phyloP scores from a whole-genome alignment of 64 coral and sea anemone species.

The Dendronephthya gigantea region DNA sequence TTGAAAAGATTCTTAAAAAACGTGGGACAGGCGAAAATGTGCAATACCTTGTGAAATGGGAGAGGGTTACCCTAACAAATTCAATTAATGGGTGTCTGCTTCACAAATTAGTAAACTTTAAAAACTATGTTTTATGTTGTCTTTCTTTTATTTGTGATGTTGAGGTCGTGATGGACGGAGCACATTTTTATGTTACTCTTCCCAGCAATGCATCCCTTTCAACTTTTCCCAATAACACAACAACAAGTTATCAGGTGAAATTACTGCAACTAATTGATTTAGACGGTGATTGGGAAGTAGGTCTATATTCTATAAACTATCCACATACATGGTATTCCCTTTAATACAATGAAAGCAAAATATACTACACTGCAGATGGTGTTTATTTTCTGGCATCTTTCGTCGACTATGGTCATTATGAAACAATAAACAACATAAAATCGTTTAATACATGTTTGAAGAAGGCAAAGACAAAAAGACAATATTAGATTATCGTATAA shows the following conservation, averaged over 20 bases:
- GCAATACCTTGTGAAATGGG: no score
- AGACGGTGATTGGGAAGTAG: neutral
- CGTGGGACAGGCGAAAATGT: no score
- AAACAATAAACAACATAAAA: constrained; percentile 26
- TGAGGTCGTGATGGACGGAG: no score
- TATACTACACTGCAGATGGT: neutral
- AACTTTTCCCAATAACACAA: neutral
- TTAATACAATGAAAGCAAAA: neutral
- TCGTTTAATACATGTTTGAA: constrained; percentile 21
- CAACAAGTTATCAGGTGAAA: neutral
- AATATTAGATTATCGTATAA: constrained; percentile 24
- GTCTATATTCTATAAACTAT: neutral
- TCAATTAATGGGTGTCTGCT: no score
- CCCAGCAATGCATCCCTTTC: no score
- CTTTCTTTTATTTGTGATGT: no score
- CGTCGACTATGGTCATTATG: constrained; percentile 28
- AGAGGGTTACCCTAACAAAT: no score
- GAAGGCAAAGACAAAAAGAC: constrained; percentile 7
- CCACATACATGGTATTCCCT: neutral
- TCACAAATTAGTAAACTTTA: no score
- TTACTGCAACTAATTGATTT: neutral
- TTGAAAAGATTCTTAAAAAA: no score
- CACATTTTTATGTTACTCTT: neutral
- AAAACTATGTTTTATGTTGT: no score
- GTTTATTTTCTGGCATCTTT: neutral